phyloP scores from a whole-genome alignment of 2,113 vertebrate species.

The Mormoops blainvillei region DNA sequence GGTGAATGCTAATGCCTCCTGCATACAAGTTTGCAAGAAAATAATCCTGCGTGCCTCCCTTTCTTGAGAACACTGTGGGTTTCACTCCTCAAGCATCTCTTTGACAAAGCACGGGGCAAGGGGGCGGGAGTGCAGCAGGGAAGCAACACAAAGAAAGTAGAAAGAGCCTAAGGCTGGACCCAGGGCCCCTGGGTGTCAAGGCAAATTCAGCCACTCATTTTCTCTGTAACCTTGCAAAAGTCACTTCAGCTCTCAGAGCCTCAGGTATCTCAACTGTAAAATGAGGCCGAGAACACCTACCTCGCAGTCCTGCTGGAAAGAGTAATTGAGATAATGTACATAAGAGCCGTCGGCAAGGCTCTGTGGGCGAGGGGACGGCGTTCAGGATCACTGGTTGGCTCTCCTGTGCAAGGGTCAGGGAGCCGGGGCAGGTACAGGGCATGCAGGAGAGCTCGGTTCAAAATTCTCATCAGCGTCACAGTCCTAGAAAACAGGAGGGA shows the following conservation, averaged over 20 bases:
- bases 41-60: not conserved
- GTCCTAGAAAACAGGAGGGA: not conserved
- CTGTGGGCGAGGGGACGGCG: not conserved
- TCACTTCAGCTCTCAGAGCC: constrained; percentile 1
- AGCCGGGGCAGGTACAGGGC: not conserved
- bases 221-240: constrained; percentile 36
- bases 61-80: not conserved
- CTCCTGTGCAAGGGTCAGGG: not conserved
- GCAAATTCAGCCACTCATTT: not conserved
- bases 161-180: not conserved
- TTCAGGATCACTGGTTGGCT: not conserved
- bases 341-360: not conserved
- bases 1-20: constrained; percentile 50
- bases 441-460: too few species aligned
- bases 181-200: not conserved
- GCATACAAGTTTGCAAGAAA: not conserved
- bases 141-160: not conserved
- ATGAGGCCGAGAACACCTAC: constrained; percentile 14
- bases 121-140: too few species aligned
- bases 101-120: not conserved
- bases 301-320: not conserved
- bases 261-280: constrained; percentile 22
- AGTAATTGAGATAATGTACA: not conserved
- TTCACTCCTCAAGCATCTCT: not conserved
- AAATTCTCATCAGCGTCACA: not conserved